Base-by-base conservation (phyloP, 2,888 invertebrate genomes). In the Cheilosia impressa region DNA sequence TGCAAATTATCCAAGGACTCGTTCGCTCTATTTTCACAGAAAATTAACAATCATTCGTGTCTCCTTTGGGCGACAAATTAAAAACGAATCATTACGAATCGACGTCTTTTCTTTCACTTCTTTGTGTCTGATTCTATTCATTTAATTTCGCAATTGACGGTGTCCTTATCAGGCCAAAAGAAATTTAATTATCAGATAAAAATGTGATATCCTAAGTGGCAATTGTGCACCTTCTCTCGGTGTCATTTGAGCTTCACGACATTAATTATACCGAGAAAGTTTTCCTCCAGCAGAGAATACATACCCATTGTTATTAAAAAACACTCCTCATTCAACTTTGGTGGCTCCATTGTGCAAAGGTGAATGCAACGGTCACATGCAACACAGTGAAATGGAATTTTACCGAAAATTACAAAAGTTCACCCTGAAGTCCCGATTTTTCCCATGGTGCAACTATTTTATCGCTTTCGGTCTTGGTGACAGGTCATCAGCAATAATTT, bases 31-130 rank as follows among this genome's bases (percentile, higher is more conserved):
- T 60, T 43, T 38, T 31, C 13, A 45, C 57, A 52, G 43, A 69
- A 75, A 66, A 58, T 80, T 65, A 81, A 81, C 72, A 81, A 77
- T 72, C 80, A 84, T 72, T 6, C 43, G 58, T 68, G 66, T 81
- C 27, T 27, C 84, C 55, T 52, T 65, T 80, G 47, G 55, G 72
- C 34, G 77, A 81, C 81, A 76, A 85, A 77, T 81, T 81, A 72
- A 85, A 85, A 81, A 24, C 50, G 72, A 85, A 85, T 85, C 77
- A 81, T 77, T 62, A 85, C 81, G 72, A 81, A 77, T 77, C 72
- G 81, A 77, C 71, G 63, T 80, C 57, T 62, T 52, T 60, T 24
- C 50, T 50, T 27, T 4, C 38, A 38, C 13, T 38, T 38, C 38
- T 38, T 55, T 10, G 50, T 7, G 27, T 27, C 47, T 34, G 47